Evolutionary conservation across 1,140 invertebrate species (phyloP).

Genomic region (Heliothis virescens): DNA sequence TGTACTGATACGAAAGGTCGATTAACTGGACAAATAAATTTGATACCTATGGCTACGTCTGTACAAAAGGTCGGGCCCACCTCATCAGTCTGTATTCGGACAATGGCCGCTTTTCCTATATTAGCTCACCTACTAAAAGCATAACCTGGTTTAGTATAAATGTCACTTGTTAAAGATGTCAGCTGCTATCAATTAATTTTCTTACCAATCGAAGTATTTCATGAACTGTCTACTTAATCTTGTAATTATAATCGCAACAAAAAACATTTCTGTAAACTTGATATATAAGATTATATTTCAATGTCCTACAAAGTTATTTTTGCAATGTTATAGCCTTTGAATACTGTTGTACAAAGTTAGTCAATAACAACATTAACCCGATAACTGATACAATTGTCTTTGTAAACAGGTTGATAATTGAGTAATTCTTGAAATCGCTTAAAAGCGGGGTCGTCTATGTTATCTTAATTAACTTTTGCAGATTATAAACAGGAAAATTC

Average conservation of each 20-base stretch:
- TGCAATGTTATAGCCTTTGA: not conserved
- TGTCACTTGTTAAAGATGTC: no score
- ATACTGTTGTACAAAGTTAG: not conserved
- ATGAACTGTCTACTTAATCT: no score
- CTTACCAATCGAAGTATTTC: no score
- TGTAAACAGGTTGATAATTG: not conserved
- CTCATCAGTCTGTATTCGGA: slow-evolving; percentile 3
- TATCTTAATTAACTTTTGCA: no score
- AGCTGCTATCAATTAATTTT: not conserved
- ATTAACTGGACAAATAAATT: slow-evolving; percentile 58
- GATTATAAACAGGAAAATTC: no score
- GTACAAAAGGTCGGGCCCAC: slow-evolving; percentile 12
- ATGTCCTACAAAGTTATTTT: not conserved
- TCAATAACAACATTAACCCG: not conserved
- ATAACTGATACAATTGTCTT: not conserved
- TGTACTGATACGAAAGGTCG: slow-evolving; percentile 57
- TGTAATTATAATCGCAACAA: no score
- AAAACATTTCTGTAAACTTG: no score
- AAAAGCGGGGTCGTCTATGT: no score
- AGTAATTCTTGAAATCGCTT: not conserved
- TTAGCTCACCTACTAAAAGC: not conserved
- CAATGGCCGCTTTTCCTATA: not conserved
- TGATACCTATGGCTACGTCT: slow-evolving; percentile 36
- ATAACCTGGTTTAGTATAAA: not conserved
- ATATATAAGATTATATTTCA: not conserved